Evolutionary conservation across 2,113 vertebrate genomes (phyloP).

Genomic region (Panurus biarmicus): DNA sequence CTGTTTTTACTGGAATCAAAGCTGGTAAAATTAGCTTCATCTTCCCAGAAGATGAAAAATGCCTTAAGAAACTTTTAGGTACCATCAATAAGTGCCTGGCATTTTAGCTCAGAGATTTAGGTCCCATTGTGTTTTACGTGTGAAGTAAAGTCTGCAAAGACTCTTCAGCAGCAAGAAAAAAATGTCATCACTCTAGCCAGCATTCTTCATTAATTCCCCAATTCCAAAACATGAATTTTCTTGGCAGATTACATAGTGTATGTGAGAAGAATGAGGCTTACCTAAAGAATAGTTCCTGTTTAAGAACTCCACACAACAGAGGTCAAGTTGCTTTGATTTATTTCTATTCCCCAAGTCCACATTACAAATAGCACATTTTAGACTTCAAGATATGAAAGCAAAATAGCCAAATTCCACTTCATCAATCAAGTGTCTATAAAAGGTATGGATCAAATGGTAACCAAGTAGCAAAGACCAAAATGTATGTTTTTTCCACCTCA

Average conservation of each 20-base stretch:
- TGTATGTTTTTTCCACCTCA: not conserved
- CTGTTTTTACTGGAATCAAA: not conserved
- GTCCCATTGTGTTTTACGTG: not conserved
- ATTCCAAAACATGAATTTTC: not conserved
- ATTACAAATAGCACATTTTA: slow-evolving; percentile 45
- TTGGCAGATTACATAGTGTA: not conserved
- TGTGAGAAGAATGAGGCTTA: not conserved
- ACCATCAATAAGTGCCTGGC: not conserved
- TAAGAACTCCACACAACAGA: not conserved
- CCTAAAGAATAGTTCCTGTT: not conserved
- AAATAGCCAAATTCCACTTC: slow-evolving; percentile 22
- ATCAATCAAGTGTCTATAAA: not conserved
- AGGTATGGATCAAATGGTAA: not conserved
- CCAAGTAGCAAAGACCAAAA: not conserved
- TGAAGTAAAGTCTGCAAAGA: not conserved
- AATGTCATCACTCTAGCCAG: not conserved
- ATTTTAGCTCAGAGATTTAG: not conserved
- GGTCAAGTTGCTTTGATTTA: slow-evolving; percentile 45
- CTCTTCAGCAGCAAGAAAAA: not conserved
- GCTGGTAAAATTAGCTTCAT: not conserved
- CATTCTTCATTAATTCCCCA: not conserved
- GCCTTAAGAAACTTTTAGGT: not conserved
- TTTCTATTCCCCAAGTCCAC: slow-evolving; percentile 52
- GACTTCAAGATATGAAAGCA: slow-evolving; percentile 32
- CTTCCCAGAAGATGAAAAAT: not conserved